These are phyloP conservation scores for Salminus brasiliensis DNA, from an alignment of 2,113 vertebrate genomes.

Conservation along the genomic window DNA sequence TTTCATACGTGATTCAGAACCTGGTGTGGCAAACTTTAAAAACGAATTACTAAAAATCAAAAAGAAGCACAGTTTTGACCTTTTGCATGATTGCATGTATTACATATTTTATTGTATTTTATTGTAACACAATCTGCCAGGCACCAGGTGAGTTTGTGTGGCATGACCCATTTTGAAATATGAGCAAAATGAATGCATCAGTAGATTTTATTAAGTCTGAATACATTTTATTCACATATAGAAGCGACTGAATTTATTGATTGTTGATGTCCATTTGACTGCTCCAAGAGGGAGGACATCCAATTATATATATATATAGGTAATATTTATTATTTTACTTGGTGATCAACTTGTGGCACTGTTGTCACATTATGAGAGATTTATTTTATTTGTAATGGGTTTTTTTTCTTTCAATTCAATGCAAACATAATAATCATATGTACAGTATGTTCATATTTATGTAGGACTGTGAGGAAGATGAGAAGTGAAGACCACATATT, in stretches of 20 bases:
- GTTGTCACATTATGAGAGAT: constrained; percentile 56
- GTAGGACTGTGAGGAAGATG: constrained; percentile 42
- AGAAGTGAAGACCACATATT: constrained; percentile 66
- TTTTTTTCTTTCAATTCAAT: constrained; percentile 65
- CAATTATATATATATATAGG: constrained; percentile 34
- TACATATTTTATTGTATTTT: background rate
- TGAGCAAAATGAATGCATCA: background rate
- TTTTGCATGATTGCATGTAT: background rate
- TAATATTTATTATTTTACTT: constrained; percentile 64
- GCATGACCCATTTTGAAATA: background rate
- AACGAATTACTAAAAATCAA: background rate
- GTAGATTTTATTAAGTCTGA: background rate
- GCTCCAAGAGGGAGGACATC: constrained; percentile 52
- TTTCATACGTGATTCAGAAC: too few species aligned
- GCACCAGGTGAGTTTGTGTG: background rate
- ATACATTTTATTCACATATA: background rate
- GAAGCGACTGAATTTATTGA: background rate
- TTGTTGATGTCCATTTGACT: background rate
- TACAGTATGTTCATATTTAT: constrained; percentile 72
- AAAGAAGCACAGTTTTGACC: background rate
- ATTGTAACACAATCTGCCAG: too few species aligned
- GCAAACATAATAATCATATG: constrained; percentile 61
- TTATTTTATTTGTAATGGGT: constrained; percentile 58
- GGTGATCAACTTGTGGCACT: constrained; percentile 48
- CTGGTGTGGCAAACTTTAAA: background rate